These are phyloP conservation scores for Zhengitettix transpicula DNA, from an alignment of 2,888 invertebrate genomes.

Conservation along the genomic window DNA sequence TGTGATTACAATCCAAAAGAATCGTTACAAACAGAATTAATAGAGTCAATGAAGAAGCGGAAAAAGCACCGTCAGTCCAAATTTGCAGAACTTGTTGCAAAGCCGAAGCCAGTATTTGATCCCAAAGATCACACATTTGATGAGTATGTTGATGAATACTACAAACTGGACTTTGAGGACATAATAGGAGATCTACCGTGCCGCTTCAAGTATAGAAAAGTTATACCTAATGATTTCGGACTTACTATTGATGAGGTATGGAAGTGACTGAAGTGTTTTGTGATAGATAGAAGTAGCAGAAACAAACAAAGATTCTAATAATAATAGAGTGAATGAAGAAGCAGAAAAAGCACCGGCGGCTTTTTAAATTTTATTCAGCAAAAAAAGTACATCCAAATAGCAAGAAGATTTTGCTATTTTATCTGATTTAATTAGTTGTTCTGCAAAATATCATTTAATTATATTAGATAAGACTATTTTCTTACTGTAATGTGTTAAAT, in stretches of 20 bases:
- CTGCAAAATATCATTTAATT: no score
- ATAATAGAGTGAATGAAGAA: no score
- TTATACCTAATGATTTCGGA: constrained; percentile 81
- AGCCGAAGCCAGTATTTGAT: constrained; percentile 71
- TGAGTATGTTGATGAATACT: constrained; percentile 88
- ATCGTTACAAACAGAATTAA: constrained; percentile 37
- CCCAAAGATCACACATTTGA: constrained; percentile 61
- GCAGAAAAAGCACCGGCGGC: no score
- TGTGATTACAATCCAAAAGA: constrained; percentile 55
- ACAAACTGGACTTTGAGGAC: constrained; percentile 89
- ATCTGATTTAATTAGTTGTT: no score
- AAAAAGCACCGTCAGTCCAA: constrained; percentile 43
- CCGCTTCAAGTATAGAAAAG: constrained; percentile 82
- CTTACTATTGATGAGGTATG: constrained; percentile 77
- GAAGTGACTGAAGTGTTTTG: no score
- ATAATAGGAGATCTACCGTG: constrained; percentile 83
- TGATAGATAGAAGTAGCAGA: no score
- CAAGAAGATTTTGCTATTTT: no score
- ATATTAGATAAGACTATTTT: no score
- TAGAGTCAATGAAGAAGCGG: constrained; percentile 26
- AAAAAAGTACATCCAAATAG: no score
- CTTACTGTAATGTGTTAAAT: no score
- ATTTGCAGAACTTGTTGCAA: constrained; percentile 52
- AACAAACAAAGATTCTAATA: no score
- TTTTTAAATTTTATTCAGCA: no score